A percentile compares a stretch with the other conserved stretches of the same genome.
Evolutionary conservation across 2,113 vertebrate genomes (phyloP).

Genomic region (Bubo blakistoni): DNA sequence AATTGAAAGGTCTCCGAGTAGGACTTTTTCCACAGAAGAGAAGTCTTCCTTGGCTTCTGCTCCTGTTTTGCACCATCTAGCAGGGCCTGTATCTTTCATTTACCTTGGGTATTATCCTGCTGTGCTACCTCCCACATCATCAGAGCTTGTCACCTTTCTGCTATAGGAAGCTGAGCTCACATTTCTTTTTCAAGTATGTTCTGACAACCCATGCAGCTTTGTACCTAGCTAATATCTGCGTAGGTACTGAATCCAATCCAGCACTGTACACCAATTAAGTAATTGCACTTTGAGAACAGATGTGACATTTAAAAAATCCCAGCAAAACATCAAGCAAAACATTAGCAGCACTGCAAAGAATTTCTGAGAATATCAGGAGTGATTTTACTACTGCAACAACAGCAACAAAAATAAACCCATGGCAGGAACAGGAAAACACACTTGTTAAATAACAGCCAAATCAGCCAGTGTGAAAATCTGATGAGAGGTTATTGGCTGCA

Average conservation of each 20-base stretch:
- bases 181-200: neutral
- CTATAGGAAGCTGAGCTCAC: neutral
- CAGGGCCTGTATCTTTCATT: neutral
- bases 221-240: neutral
- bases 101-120: neutral
- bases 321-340: slow-evolving; percentile 11
- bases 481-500: neutral
- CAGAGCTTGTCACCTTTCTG: neutral
- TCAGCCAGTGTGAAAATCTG: slow-evolving; percentile 9
- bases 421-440: slow-evolving; percentile 3
- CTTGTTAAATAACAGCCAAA: slow-evolving; percentile 24
- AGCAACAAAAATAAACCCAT: neutral
- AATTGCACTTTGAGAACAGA: neutral
- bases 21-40: neutral
- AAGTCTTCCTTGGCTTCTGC: neutral
- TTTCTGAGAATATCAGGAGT: neutral
- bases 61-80: neutral
- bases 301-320: neutral
- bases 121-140: neutral
- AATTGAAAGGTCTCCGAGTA: neutral
- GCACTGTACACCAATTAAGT: neutral
- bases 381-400: neutral
- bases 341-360: neutral
- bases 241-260: neutral
- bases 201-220: neutral